These are phyloP conservation scores for Phrynocephalus forsythii DNA, from an alignment of 2,797 vertebrate species.

Conservation along the genomic window DNA sequence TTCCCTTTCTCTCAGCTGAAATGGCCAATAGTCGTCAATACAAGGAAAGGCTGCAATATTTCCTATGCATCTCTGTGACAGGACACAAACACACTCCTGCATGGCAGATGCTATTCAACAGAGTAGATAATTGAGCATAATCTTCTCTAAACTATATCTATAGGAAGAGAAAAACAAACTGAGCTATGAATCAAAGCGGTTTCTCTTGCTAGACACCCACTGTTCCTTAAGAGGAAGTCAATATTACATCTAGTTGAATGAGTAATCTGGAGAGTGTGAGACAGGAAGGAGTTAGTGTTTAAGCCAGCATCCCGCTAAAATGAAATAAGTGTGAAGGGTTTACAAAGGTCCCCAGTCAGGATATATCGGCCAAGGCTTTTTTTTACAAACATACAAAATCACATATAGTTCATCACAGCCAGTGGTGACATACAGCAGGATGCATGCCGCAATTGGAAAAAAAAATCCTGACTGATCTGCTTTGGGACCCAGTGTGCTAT, in stretches of 20 bases:
- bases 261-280: neutral
- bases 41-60: neutral
- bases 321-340: constrained; percentile 2
- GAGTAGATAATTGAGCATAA: constrained; percentile 10
- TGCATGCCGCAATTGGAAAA: neutral
- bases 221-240: constrained; percentile 21
- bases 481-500: neutral
- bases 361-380: neutral
- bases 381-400: neutral
- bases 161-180: neutral
- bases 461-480: neutral
- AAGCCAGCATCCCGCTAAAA: neutral
- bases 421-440: neutral
- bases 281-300: neutral
- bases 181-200: neutral
- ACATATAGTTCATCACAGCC: neutral
- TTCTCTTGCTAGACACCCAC: neutral
- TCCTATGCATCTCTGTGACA: neutral
- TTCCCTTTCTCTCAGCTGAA: neutral
- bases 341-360: neutral
- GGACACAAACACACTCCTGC: neutral
- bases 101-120: neutral
- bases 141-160: neutral
- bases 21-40: neutral
- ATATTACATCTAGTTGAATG: fast-evolving